A percentile compares a stretch with the other conserved stretches of the same genome.
Evolutionary conservation across 2,797 vertebrate species (phyloP).

Genomic region (Sebastes hubbsi): DNA sequence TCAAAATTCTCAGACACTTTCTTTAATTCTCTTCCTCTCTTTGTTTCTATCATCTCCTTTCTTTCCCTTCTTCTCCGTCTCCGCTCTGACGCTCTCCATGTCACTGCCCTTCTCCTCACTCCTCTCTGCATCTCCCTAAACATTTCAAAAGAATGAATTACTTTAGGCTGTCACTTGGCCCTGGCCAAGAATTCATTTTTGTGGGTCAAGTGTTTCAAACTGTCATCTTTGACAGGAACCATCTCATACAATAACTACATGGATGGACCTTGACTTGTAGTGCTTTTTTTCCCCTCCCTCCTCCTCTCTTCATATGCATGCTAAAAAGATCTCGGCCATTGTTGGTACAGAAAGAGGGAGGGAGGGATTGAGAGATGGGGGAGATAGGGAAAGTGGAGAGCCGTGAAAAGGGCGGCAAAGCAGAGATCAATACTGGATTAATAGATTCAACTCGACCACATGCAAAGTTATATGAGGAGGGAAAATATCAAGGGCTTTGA

Average conservation of each 20-base stretch:
- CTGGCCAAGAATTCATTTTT: slow-evolving; percentile 84
- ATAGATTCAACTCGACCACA: slow-evolving; percentile 58
- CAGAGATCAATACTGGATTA: slow-evolving; percentile 66
- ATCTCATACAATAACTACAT: slow-evolving; percentile 82
- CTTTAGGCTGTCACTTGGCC: slow-evolving; percentile 80
- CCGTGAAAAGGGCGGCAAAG: slow-evolving; percentile 34
- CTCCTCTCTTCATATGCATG: slow-evolving; percentile 64
- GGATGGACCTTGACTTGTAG: slow-evolving; percentile 79
- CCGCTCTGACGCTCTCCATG: slow-evolving; percentile 64
- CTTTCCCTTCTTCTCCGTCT: slow-evolving; percentile 52
- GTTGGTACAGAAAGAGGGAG: slow-evolving; percentile 35
- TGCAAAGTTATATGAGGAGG: slow-evolving; percentile 43
- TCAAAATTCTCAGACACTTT: not conserved
- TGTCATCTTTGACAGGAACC: slow-evolving; percentile 85
- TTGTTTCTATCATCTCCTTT: slow-evolving; percentile 28
- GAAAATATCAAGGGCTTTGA: slow-evolving; percentile 27
- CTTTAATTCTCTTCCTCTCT: slow-evolving; percentile 17
- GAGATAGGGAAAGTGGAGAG: slow-evolving; percentile 38
- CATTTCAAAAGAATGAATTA: slow-evolving; percentile 83
- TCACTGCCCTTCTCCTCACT: slow-evolving; percentile 63
- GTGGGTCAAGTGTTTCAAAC: slow-evolving; percentile 85
- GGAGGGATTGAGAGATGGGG: slow-evolving; percentile 20
- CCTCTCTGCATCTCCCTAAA: slow-evolving; percentile 71
- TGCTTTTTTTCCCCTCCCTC: slow-evolving; percentile 36
- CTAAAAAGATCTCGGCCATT: slow-evolving; percentile 66